Evolutionary conservation across 2,888 invertebrate species (phyloP).

Genomic region (Brenthis daphne): DNA sequence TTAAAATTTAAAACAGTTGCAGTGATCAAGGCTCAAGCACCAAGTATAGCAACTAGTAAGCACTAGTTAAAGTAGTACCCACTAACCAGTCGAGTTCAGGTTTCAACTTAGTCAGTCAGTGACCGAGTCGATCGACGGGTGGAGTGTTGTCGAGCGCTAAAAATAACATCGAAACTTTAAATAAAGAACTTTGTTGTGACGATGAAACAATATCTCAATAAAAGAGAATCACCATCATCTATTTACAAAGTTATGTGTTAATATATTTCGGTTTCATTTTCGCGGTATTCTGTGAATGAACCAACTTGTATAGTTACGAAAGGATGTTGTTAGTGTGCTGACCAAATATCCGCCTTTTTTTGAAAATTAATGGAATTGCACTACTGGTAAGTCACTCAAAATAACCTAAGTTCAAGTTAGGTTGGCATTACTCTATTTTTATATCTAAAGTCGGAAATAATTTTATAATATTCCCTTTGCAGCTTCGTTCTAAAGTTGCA

Average conservation of each 20-base stretch:
- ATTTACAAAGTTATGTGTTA: conserved; percentile 26
- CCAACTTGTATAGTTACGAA: conserved; percentile 60
- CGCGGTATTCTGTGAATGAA: conserved; percentile 66
- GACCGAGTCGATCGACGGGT: conserved; percentile 50
- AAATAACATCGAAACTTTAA: conserved; percentile 55
- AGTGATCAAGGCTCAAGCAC: not conserved
- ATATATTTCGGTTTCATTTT: conserved; percentile 49
- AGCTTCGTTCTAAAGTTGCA: too few relatives aligned
- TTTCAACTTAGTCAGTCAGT: conserved; percentile 49
- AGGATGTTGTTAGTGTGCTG: conserved; percentile 65
- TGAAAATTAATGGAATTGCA: conserved; percentile 72
- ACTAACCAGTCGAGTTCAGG: conserved; percentile 48
- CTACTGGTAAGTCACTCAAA: conserved; percentile 57
- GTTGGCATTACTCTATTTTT: conserved; percentile 1
- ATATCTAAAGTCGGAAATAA: not conserved
- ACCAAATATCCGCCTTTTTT: conserved; percentile 46
- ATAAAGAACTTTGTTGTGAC: conserved; percentile 57
- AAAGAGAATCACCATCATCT: conserved; percentile 29
- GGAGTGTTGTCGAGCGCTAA: conserved; percentile 52
- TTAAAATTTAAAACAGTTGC: not conserved
- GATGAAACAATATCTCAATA: conserved; percentile 45
- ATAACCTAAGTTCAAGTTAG: conserved; percentile 10
- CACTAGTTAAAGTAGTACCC: conserved; percentile 31
- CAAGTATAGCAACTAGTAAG: conserved; percentile 21
- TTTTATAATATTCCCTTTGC: not conserved